Percentiles rank a stretch among this genome's conserved stretches.
These are phyloP conservation scores for Leptopilina clavipes DNA, from an alignment of 1,140 invertebrate genomes.

Conservation along the genomic window DNA sequence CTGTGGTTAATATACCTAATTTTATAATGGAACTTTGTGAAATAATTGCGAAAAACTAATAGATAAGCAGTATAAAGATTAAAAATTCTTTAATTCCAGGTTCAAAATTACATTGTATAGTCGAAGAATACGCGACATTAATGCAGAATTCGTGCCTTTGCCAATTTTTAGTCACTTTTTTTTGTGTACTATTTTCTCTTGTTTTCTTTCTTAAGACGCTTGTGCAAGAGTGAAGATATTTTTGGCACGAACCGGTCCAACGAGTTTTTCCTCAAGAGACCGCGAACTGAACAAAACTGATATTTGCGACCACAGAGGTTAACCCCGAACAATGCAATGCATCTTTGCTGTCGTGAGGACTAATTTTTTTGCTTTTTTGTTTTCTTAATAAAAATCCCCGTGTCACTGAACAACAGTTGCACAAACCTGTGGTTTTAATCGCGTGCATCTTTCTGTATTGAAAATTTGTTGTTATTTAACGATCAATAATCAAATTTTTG, in stretches of 20 bases:
- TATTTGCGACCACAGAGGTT: slow-evolving; percentile 27
- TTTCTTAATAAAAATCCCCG: neutral
- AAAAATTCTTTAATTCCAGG: neutral
- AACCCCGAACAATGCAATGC: slow-evolving; percentile 9
- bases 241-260: neutral
- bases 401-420: neutral
- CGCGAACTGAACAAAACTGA: slow-evolving; percentile 11
- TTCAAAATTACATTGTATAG: neutral
- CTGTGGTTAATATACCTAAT: neutral
- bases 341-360: neutral
- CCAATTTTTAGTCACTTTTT: neutral
- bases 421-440: slow-evolving; percentile 9
- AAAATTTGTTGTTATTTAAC: neutral
- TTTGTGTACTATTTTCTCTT: neutral
- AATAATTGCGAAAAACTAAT: neutral
- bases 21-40: neutral
- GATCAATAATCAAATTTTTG: neutral
- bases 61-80: neutral
- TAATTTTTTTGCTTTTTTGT: neutral
- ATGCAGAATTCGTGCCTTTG: neutral
- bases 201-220: neutral
- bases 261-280: slow-evolving; percentile 24
- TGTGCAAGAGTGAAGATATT: neutral
- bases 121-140: neutral
- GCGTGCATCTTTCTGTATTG: neutral